Percentiles rank a stretch among this genome's conserved stretches.
Conservation (phyloP, 2,113 vertebrate genomes). For the Oncorhynchus kisutch region DNA sequence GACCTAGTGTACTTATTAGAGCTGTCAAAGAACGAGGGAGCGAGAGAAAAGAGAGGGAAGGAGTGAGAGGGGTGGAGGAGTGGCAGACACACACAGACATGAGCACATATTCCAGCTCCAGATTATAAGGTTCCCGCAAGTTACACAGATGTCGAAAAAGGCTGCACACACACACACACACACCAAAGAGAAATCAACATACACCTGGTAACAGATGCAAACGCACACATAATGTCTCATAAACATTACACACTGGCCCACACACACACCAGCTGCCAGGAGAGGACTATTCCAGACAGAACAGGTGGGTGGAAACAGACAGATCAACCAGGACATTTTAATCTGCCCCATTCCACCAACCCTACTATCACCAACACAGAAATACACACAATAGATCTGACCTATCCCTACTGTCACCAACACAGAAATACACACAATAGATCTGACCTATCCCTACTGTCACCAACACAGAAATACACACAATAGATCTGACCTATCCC, state of each 20-base stretch:
- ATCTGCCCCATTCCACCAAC: conserved; percentile 36
- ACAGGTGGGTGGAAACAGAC: conserved; percentile 74
- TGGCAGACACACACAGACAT: conserved; percentile 72
- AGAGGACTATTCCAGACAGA: conserved; percentile 69
- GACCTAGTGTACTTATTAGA: conserved; percentile 75
- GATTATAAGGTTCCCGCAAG: conserved; percentile 78
- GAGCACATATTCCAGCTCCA: conserved; percentile 74
- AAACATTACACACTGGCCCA: conserved; percentile 19
- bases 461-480: no score
- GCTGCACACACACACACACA: conserved; percentile 49
- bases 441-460: not conserved
- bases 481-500: no score
- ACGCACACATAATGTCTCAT: conserved; percentile 49
- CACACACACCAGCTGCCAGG: conserved; percentile 30
- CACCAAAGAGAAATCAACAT: conserved; percentile 31
- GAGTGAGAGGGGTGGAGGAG: conserved; percentile 51
- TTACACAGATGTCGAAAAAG: conserved; percentile 72
- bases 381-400: no score
- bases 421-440: conserved; percentile 14
- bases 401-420: no score
- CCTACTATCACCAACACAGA: no score
- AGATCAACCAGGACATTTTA: conserved; percentile 67
- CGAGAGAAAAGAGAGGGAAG: conserved; percentile 29
- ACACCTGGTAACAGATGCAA: conserved; percentile 18
- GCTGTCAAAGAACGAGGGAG: conserved; percentile 67